Evolutionary conservation across 2,797 vertebrate genomes (phyloP).

Genomic region (Cyprinodon diabolis): DNA sequence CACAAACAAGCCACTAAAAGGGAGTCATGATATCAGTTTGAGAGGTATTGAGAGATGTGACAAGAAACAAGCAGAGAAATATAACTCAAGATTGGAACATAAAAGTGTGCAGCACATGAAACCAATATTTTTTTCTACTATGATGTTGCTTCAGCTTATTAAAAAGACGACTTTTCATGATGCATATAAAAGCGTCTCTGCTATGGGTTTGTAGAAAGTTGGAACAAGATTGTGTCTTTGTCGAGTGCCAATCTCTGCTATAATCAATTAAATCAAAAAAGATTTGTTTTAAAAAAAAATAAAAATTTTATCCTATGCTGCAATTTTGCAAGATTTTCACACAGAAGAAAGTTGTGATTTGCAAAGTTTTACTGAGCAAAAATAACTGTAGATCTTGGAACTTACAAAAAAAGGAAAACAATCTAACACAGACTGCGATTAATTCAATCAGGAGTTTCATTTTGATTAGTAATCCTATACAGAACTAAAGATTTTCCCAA

Average conservation of each 20-base stretch:
- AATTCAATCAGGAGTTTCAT: too few relatives aligned
- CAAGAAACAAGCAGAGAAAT: constrained; percentile 50
- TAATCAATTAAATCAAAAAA: neutral
- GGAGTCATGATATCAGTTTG: constrained; percentile 51
- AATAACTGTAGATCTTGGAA: too few relatives aligned
- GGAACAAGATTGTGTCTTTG: neutral
- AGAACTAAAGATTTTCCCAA: too few relatives aligned
- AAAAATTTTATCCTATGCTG: too few relatives aligned
- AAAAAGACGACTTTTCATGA: constrained; percentile 1
- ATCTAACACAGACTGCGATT: too few relatives aligned
- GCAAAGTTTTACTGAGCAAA: too few relatives aligned
- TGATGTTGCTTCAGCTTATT: neutral
- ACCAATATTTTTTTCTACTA: constrained; percentile 14
- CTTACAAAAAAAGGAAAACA: too few relatives aligned
- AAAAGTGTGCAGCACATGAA: constrained; percentile 19
- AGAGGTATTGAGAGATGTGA: constrained; percentile 50
- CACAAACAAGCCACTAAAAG: constrained; percentile 55
- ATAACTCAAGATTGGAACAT: constrained; percentile 29
- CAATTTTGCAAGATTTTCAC: too few relatives aligned
- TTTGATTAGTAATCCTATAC: too few relatives aligned
- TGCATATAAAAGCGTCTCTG: neutral
- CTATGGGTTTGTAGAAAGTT: neutral
- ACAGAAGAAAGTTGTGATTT: too few relatives aligned
- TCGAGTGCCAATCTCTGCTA: neutral
- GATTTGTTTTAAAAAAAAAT: too few relatives aligned